A percentile compares a stretch with the other conserved stretches of the same genome.
These are phyloP conservation scores for Sorex fumeus DNA, from an alignment of 2,113 vertebrate genomes.

Conservation along the genomic window DNA sequence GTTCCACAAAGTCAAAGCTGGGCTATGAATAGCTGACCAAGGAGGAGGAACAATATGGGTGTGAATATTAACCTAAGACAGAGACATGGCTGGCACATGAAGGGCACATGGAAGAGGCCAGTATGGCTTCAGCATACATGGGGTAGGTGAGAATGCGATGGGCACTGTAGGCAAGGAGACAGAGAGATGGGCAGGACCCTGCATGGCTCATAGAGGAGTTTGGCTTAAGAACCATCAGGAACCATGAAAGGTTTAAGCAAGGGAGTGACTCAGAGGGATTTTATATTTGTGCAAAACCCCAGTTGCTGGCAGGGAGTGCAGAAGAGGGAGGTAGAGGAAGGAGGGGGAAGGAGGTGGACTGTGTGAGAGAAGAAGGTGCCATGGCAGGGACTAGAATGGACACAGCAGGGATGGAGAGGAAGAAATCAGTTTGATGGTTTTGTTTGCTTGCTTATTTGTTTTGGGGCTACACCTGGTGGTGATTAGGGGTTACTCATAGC, in stretches of 20 bases:
- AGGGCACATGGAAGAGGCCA: background rate
- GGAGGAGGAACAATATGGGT: background rate
- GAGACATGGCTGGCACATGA: too few species aligned
- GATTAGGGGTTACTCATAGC: too few species aligned
- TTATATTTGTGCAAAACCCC: background rate
- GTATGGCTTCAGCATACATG: background rate
- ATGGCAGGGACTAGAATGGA: background rate
- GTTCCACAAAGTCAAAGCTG: background rate
- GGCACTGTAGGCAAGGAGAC: background rate
- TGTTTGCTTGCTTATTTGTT: too few species aligned
- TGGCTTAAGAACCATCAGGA: slow-evolving; percentile 10
- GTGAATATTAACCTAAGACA: background rate
- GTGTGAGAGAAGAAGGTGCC: background rate
- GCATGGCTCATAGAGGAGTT: background rate
- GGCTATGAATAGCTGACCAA: background rate
- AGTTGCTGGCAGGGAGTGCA: background rate
- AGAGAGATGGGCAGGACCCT: background rate
- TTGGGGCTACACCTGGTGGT: too few species aligned
- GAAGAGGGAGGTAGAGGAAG: background rate
- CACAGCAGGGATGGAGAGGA: background rate
- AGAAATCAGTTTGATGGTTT: background rate
- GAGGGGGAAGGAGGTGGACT: background rate
- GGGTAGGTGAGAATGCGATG: background rate
- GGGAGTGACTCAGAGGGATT: background rate
- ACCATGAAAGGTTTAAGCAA: background rate